Evolutionary conservation across 2,888 invertebrate genomes (phyloP), one percentile per base, ranked within the genome.

Genomic region (Girardia tigrina): DNA sequence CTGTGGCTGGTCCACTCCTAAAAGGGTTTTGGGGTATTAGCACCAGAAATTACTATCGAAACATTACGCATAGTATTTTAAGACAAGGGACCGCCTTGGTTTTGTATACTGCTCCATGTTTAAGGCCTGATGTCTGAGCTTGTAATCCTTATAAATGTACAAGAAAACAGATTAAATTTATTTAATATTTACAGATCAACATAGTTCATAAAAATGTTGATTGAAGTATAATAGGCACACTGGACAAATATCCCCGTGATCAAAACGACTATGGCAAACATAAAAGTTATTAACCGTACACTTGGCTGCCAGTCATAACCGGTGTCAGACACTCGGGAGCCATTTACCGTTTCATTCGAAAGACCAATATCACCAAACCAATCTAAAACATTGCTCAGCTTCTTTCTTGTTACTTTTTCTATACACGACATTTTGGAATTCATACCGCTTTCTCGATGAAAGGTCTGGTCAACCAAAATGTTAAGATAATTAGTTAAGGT

Each of bases 251-350:
- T 2, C 2, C 56, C 56, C 4, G n/a, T 56, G 20, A 56, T 23
- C n/a, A 56, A n/a, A 56, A 56, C 23, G n/a, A 56, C 23, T 2
- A 56, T 4, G 6, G 56, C 23, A 16, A 56, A 56, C 56, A 56
- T 56, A n/a, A 56, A 12, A 8, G 56, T 56, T 4, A 56, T 56
- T 23, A 16, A 12, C 23, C 23, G n/a, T 6, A 56, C 56, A 56
- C 56, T 56, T 4, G 56, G 56, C 56, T 56, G n/a, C 56, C 56
- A 56, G 4, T 56, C 56, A 56, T 56, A 56, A 12, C 56, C 56
- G n/a, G 56, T 56, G 4, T 56, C 56, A 56, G 56, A 20, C 20
- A 56, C 56, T n/a, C 56, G n/a, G 6, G 56, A 8, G 4, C n/a
- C n/a, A 23, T 56, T 56, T n/a, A 56, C 4, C 23, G 56, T 56